A percentile compares a stretch with the other conserved stretches of the same genome.
Conservation (phyloP, 2,113 vertebrate species). For the Pterophyllum scalare region DNA sequence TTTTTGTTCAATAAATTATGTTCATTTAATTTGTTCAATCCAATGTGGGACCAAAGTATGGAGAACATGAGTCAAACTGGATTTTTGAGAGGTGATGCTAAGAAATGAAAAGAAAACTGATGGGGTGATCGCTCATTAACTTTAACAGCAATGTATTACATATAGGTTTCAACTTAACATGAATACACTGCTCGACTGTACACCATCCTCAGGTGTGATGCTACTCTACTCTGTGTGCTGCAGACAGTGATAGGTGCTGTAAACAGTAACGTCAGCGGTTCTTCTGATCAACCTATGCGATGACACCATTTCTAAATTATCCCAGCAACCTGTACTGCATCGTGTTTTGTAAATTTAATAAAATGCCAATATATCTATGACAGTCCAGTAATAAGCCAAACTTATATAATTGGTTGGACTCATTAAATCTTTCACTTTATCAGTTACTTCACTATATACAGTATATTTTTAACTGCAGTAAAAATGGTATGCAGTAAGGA, state of each 20-base stretch:
- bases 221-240: neutral
- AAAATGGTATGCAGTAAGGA: neutral
- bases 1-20: neutral
- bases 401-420: neutral
- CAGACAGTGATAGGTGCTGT: neutral
- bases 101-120: neutral
- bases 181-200: neutral
- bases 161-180: neutral
- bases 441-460: neutral
- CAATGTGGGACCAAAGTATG: neutral
- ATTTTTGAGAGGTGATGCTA: neutral
- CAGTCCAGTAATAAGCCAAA: neutral
- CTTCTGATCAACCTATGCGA: neutral
- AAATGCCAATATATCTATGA: neutral
- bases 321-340: neutral
- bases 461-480: neutral
- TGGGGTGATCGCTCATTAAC: neutral
- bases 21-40: neutral
- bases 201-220: neutral
- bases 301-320: neutral
- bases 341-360: neutral
- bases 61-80: neutral
- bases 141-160: neutral
- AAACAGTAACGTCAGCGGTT: neutral
- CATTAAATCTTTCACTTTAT: neutral